Conservation (phyloP, 2,797 vertebrate genomes). For the Xenops minutus region DNA sequence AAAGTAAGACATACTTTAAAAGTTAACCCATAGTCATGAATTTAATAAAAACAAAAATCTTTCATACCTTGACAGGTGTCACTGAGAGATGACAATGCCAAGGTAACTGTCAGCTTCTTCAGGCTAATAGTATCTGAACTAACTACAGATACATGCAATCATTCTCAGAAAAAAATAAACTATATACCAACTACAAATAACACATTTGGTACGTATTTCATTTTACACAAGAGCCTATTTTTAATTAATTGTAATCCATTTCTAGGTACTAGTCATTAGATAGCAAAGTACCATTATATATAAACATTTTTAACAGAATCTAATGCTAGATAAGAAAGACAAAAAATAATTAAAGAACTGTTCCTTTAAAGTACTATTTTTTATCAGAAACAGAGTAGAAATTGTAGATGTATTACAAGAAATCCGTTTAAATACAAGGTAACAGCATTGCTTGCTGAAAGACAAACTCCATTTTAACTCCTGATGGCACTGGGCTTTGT, state of each 20-base stretch:
- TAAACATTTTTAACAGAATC: background rate
- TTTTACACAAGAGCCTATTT: background rate
- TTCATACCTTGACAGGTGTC: background rate
- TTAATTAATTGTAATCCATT: background rate
- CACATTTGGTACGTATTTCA: rapidly evolving
- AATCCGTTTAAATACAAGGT: background rate
- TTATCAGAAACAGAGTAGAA: background rate
- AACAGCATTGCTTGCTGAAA: background rate
- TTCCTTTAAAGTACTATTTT: background rate
- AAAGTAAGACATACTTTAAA: background rate
- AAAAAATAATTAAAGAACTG: background rate
- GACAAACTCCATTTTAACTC: background rate
- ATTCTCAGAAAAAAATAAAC: background rate
- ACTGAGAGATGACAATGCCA: background rate
- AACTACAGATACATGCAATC: background rate
- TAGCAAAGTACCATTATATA: background rate
- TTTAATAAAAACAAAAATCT: background rate
- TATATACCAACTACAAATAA: background rate
- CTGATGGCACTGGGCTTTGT: background rate
- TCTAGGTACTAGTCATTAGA: background rate
- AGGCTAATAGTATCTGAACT: background rate
- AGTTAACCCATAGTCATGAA: background rate
- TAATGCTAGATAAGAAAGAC: background rate
- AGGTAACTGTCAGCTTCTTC: background rate
- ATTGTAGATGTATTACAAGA: background rate